A percentile compares a stretch with the other conserved stretches of the same genome.
Conservation (phyloP, 2,888 invertebrate species). For the Anoplius nigerrimus region DNA sequence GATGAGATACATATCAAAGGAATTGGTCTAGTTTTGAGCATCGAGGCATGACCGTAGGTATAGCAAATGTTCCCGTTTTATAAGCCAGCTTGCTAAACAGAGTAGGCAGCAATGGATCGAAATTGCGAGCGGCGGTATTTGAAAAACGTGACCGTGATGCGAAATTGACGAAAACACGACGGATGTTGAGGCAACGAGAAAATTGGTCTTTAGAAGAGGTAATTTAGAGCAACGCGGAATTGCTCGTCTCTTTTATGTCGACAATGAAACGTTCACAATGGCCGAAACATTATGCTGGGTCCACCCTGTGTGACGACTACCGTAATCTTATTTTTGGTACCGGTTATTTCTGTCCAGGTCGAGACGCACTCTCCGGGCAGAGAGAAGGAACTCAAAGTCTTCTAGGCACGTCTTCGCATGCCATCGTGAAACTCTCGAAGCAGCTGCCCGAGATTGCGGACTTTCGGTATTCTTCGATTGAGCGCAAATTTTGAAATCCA, state of each 20-base stretch:
- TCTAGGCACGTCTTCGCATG: background rate
- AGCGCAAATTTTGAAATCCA: no score
- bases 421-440: background rate
- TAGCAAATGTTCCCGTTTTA: no score
- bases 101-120: no score
- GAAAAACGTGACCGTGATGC: background rate
- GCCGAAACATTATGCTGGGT: conserved; percentile 62
- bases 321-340: conserved; percentile 66
- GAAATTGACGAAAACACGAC: background rate
- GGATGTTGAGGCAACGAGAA: no score
- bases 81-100: no score
- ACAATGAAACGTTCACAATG: conserved; percentile 50
- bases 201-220: conserved; percentile 8
- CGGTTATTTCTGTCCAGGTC: conserved; percentile 63
- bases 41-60: no score
- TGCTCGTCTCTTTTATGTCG: background rate
- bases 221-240: background rate
- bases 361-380: conserved; percentile 36
- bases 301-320: conserved; percentile 63
- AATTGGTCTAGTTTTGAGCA: no score
- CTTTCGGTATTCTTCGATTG: no score
- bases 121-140: no score
- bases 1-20: no score
- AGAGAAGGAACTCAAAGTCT: conserved; percentile 49
- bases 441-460: background rate